These are phyloP conservation scores for Gerris buenoi DNA, from an alignment of 1,140 invertebrate species.

Conservation along the genomic window DNA sequence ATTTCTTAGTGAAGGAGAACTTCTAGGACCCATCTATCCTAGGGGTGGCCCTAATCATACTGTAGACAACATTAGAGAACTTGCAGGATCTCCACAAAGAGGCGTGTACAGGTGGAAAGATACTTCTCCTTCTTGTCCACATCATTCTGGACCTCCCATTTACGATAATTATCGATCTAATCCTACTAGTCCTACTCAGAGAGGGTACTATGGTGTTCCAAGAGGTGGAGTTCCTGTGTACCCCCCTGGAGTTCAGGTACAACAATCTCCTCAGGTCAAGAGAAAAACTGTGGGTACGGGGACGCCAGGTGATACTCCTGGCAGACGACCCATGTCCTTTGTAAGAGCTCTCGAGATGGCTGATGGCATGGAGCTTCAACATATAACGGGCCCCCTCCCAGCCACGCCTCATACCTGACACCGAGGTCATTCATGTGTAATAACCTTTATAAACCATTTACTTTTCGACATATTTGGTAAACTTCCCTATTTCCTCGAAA, in stretches of 20 bases:
- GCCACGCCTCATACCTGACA: background rate
- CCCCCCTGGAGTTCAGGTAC: constrained; percentile 36
- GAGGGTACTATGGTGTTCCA: constrained; percentile 29
- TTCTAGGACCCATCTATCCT: constrained; percentile 32
- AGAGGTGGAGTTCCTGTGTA: constrained; percentile 50
- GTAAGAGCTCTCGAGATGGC: constrained; percentile 81
- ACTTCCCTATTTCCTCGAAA: background rate
- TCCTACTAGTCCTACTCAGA: constrained; percentile 59
- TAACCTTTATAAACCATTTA: background rate
- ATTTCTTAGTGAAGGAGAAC: constrained; percentile 70
- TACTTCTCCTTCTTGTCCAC: constrained; percentile 37
- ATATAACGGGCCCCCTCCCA: constrained; percentile 15
- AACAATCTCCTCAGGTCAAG: constrained; percentile 47
- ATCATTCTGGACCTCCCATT: constrained; percentile 23
- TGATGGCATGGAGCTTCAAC: constrained; percentile 57
- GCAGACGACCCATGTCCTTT: constrained; percentile 73
- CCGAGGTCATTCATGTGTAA: background rate
- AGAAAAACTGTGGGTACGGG: constrained; percentile 36
- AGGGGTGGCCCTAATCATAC: constrained; percentile 36
- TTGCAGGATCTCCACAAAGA: constrained; percentile 67
- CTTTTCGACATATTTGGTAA: background rate
- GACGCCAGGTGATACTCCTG: constrained; percentile 31
- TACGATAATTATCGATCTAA: constrained; percentile 46
- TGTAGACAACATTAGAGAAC: constrained; percentile 49
- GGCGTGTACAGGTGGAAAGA: constrained; percentile 74